Evolutionary conservation across 1,140 invertebrate species (phyloP), one percentile per base, ranked within the genome.

Genomic region (Diachasma alloeum): DNA sequence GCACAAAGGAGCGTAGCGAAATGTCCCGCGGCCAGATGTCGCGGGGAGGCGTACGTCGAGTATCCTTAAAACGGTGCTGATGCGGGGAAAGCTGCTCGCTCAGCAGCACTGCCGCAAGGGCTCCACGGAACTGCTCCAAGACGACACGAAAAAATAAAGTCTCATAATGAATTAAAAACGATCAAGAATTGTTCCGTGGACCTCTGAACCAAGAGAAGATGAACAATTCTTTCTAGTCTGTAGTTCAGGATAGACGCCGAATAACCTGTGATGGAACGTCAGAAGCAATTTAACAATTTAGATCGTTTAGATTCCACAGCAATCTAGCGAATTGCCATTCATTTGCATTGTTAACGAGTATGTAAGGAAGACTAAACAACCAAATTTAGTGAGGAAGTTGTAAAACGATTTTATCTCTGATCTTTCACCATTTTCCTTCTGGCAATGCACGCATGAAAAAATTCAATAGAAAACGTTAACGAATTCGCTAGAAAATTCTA

Each of bases 1-100:
- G 79, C 91, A 92, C 70, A 92, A 92, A 88, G 87, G 85, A 24
- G 91, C 91, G 87, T 91, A 91, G 87, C 91, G 87, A 81, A 83
- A 83, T 85, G 75, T 80, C 83, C 85, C 87, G 87, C 88, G 88
- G 82, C 87, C 82, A 68, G 83, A 85, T 79, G 86, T 88, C 85
- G 84, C 87, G 87, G 87, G 85, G 81, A 80, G 85, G 74, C 78
- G 81, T 75, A 83, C 85, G 31, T 82, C 85, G 73, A 86, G 82
- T 79, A 84, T 87, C 78, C 82, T 87, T 26, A 90, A 84, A 79
- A 81, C 84, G 75, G 86, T 87, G 66, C 81, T 89, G 75, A 78
- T 87, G 75, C 87, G 87, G 36, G 88, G 87, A 36, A 26, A 78
- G 82, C 42, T 77, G 79, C 71, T 77, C 82, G 70, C 69, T 39